Conservation (phyloP, 2,113 vertebrate genomes). For the Chascanopsetta lugubris region DNA sequence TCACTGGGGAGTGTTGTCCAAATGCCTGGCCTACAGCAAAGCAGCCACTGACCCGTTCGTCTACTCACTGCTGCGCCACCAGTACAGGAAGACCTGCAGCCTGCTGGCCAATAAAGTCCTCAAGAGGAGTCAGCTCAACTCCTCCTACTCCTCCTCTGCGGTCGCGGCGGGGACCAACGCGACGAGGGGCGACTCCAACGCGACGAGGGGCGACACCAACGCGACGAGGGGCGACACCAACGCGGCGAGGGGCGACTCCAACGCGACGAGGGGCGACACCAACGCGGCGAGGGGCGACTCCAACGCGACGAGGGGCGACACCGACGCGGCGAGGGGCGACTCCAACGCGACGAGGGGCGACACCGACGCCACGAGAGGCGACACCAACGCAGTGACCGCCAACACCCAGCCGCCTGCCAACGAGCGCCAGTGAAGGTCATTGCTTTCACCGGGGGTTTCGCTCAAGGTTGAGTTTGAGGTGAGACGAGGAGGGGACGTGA, state of each 20-base stretch:
- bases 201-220: conserved; percentile 27
- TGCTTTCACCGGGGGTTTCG: conserved; percentile 3
- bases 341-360: conserved; percentile 69
- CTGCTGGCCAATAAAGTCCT: conserved; percentile 89
- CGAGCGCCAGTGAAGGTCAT: conserved; percentile 48
- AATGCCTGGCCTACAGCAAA: conserved; percentile 96
- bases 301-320: conserved; percentile 25
- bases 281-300: conserved; percentile 68
- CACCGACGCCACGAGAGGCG: conserved; percentile 35
- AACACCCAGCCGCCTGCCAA: conserved; percentile 28
- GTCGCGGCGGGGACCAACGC: conserved; percentile 62
- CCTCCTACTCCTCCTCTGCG: conserved; percentile 85
- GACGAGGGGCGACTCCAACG: conserved; percentile 18
- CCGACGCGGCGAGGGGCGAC: conserved; percentile 24
- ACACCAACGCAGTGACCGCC: conserved; percentile 16
- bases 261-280: conserved; percentile 23
- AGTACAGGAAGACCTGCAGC: conserved; percentile 91
- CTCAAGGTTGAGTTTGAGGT: not conserved
- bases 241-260: conserved; percentile 18
- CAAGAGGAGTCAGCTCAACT: conserved; percentile 85
- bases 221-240: conserved; percentile 69
- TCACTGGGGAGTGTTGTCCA: conserved; percentile 93
- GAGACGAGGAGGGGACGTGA: not conserved
- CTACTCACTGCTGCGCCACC: conserved; percentile 93
- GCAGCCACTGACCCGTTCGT: conserved; percentile 95